Base-by-base conservation (phyloP, 2,888 invertebrate species). In the Melieria omissa region DNA sequence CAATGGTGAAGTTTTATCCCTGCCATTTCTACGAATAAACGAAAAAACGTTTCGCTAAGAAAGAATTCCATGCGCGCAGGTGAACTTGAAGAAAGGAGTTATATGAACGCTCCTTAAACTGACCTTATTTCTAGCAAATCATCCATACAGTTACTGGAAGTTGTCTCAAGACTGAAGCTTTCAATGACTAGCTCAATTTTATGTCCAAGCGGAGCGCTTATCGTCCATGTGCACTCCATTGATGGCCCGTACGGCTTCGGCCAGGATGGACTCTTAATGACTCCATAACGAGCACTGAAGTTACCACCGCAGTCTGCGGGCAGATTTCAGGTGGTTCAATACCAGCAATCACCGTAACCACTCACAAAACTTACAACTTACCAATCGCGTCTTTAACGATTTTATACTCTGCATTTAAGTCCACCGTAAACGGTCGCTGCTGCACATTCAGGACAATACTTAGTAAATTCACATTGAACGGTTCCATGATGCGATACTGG, bases 161-260 rank as follows among this genome's bases (percentile, higher is more conserved):
- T 88, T 0, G 70, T 47, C 83, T 96, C 96, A 69, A 96, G 78
- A 8, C 90, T 86, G 79, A 94, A 93, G 63, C 88, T 85, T 0
- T 89, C 88, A 46, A 93, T 87, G 45, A 92, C 91, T 0, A 98
- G 88, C 80, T 90, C 88, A 42, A 98, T 92, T 87, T 93, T 93
- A 78, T 92, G 92, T 0, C 93, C 95, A 46, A 89, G 86, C 0
- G 92, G 90, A 0, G 91, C 95, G 45, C 88, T 89, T 68, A 98
- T 92, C 0, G 90, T 88, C 97, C 97, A 98, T 41, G 88, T 88
- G 83, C 98, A 98, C 70, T 93, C 90, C 70, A 89, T 89, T 76
- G 90, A 89, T 0, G 87, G 82, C 3, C 92, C 91, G 84, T 97
- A 98, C 0, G 82, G 76, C 0, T 88, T 81, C 0, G 97, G 97